Conservation (phyloP, 2,888 invertebrate genomes). For the Panorpa germanica region DNA sequence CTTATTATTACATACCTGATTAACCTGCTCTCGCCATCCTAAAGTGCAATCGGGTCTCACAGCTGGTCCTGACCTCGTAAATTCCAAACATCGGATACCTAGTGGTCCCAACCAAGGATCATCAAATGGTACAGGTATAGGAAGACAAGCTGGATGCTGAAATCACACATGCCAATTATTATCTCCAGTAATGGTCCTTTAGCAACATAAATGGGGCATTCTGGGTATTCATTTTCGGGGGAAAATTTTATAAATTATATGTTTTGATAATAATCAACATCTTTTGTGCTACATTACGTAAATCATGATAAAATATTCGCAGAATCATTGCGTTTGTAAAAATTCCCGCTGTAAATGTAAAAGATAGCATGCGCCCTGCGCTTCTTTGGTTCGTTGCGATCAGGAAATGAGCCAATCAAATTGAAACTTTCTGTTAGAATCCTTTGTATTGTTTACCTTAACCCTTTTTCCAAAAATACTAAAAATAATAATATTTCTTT, state of each 20-base stretch:
- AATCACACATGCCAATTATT: not conserved
- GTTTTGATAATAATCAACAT: not conserved
- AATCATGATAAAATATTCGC: no score
- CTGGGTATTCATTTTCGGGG: not conserved
- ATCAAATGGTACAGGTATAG: constrained; percentile 50
- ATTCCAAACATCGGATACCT: constrained; percentile 62
- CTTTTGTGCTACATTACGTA: no score
- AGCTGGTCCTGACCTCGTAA: constrained; percentile 63
- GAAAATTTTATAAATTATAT: not conserved
- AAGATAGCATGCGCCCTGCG: no score
- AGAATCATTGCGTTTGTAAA: no score
- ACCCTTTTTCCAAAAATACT: no score
- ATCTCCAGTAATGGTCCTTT: not conserved
- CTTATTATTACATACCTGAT: no score
- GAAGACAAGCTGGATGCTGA: constrained; percentile 72
- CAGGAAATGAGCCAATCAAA: no score
- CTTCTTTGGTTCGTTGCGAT: no score
- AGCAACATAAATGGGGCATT: not conserved
- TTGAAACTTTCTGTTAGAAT: no score
- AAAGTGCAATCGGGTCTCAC: constrained; percentile 61
- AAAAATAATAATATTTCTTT: no score
- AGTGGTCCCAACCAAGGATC: constrained; percentile 56
- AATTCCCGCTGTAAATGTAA: no score
- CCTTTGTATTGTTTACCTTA: no score
- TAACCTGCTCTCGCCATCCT: constrained; percentile 70